These are phyloP conservation scores for Saccostrea glomerata DNA, from an alignment of 1,140 invertebrate species.

Conservation along the genomic window DNA sequence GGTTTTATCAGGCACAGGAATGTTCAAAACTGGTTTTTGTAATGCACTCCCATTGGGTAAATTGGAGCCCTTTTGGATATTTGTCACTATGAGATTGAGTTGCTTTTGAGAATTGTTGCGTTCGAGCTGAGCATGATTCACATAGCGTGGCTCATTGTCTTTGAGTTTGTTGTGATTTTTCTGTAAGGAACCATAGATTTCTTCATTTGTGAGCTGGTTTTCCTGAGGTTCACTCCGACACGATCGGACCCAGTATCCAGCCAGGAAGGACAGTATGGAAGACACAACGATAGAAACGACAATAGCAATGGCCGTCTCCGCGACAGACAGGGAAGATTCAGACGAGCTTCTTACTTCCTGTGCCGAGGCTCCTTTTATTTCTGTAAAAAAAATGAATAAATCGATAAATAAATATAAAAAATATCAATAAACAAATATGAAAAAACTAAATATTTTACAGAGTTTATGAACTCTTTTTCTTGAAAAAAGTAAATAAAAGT, in stretches of 20 bases:
- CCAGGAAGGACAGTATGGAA: constrained; percentile 64
- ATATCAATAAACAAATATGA: neutral
- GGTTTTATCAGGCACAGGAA: constrained; percentile 52
- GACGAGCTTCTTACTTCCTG: constrained; percentile 23
- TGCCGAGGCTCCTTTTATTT: constrained; percentile 17
- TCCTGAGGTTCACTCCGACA: constrained; percentile 57
- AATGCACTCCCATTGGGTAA: constrained; percentile 56
- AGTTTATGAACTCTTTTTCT: neutral
- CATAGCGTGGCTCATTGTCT: constrained; percentile 55
- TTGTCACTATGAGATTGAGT: constrained; percentile 58
- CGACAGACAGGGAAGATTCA: constrained; percentile 49
- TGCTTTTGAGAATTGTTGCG: constrained; percentile 58
- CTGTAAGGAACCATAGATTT: constrained; percentile 54
- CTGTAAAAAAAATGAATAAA: constrained; percentile 33
- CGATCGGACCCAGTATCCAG: constrained; percentile 65
- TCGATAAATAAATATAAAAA: neutral
- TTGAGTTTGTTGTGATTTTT: constrained; percentile 55
- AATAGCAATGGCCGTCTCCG: constrained; percentile 62
- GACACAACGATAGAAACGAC: constrained; percentile 67
- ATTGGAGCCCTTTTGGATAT: constrained; percentile 52
- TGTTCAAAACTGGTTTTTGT: constrained; percentile 51
- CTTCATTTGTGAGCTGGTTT: constrained; percentile 51
- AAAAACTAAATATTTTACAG: no score
- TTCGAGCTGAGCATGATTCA: constrained; percentile 54
- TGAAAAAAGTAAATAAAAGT: constrained; percentile 1